phyloP scores from a whole-genome alignment of 2,888 invertebrate species.

The Anticlea derivata region DNA sequence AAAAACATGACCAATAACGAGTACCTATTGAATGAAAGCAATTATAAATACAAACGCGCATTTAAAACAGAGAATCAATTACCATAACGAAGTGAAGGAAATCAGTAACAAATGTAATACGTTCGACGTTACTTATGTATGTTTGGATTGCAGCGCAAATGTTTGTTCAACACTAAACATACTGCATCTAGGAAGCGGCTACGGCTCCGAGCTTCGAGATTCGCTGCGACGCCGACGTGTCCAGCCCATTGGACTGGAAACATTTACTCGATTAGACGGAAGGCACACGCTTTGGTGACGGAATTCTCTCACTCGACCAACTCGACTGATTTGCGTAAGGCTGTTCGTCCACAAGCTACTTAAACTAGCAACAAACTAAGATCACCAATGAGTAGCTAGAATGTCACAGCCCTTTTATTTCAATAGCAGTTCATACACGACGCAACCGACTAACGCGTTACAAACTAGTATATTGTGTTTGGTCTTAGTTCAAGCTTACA shows the following conservation, averaged over 20 bases:
- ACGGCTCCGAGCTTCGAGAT: conserved; percentile 49
- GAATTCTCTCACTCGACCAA: conserved; percentile 57
- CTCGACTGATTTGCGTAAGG: conserved; percentile 52
- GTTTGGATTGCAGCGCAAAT: conserved; percentile 55
- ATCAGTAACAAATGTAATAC: conserved; percentile 31
- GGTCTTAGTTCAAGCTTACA: conserved; percentile 30
- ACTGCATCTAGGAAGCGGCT: conserved; percentile 48
- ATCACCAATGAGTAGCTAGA: too few relatives aligned
- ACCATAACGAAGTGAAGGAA: conserved; percentile 30
- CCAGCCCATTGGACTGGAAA: conserved; percentile 69
- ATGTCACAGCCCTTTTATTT: too few relatives aligned
- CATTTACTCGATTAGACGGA: conserved; percentile 76
- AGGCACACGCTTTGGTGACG: conserved; percentile 72
- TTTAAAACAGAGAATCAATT: conserved; percentile 5
- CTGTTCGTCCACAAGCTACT: too few relatives aligned
- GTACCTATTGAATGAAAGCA: background rate
- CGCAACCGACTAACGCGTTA: too few relatives aligned
- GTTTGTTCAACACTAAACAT: conserved; percentile 59
- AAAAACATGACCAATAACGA: conserved; percentile 6
- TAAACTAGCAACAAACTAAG: too few relatives aligned
- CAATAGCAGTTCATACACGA: too few relatives aligned
- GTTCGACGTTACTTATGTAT: conserved; percentile 10
- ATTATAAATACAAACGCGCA: background rate
- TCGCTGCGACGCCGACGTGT: conserved; percentile 60
- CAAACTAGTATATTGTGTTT: too few relatives aligned